phyloP scores from a whole-genome alignment of 2,888 invertebrate species.

The Oxytorus armatus region DNA sequence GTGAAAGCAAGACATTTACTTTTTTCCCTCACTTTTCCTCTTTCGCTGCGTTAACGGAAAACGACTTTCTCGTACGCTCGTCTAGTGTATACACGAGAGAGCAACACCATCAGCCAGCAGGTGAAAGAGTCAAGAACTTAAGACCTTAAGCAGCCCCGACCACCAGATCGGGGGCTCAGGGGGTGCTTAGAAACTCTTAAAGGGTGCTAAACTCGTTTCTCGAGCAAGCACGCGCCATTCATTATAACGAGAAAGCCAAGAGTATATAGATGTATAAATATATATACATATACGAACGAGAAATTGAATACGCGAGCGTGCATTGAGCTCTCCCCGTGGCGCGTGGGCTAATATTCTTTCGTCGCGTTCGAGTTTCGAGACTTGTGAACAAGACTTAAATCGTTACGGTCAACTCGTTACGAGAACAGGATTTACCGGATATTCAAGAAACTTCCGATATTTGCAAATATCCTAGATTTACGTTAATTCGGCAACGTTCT shows the following conservation, averaged over 20 bases:
- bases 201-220: slow-evolving; percentile 79
- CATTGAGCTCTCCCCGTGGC: slow-evolving; percentile 54
- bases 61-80: slow-evolving; percentile 14
- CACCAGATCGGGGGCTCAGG: slow-evolving; percentile 49
- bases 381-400: slow-evolving; percentile 35
- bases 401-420: slow-evolving; percentile 43
- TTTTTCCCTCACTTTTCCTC: slow-evolving; percentile 32
- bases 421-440: slow-evolving; percentile 58
- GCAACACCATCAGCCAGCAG: slow-evolving; percentile 71
- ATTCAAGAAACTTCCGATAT: background rate
- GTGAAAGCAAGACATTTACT: slow-evolving; percentile 56
- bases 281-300: slow-evolving; percentile 15
- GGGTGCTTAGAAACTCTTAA: slow-evolving; percentile 75
- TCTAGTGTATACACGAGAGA: slow-evolving; percentile 21
- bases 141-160: slow-evolving; percentile 73
- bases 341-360: slow-evolving; percentile 58
- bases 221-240: slow-evolving; percentile 79
- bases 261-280: slow-evolving; percentile 30
- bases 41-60: background rate
- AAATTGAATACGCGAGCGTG: slow-evolving; percentile 62
- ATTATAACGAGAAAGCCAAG: slow-evolving; percentile 75
- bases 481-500: too few species aligned
- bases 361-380: slow-evolving; percentile 43
- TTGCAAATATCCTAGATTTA: too few species aligned
- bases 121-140: slow-evolving; percentile 80